Evolutionary conservation across 2,797 vertebrate genomes (phyloP), one percentile per base, ranked within the genome.

Genomic region (Urocyon cinereoargenteus): DNA sequence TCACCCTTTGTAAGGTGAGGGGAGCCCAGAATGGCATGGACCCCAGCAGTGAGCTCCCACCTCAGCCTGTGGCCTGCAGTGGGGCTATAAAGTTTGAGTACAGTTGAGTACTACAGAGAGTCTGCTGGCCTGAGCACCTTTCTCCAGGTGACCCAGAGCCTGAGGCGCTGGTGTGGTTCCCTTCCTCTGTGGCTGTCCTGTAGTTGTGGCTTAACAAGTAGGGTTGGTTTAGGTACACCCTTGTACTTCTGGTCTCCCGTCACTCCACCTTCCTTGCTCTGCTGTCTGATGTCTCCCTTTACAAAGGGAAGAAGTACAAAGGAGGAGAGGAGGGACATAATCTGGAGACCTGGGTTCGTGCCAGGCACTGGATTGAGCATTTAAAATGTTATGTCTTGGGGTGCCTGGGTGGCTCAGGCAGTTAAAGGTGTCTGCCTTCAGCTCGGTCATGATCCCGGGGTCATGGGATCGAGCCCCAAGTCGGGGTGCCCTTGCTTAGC

Each of bases 51-150:
- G 34, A 31, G 6, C 61, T 62, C 24, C 11, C 11, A 1, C 72
- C 40, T 34, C 28, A 55, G 24, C 53, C 16, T 22, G 11, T 1
- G 6, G 21, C 10, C 26, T n/a, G 2, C 11, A 61, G 55, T 2
- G n/a, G 16, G 0, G 2, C 28, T 45, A 6, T 6, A 3, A 9
- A 21, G 19, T 13, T 1, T 55, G 59, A 90, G 51, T 0, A 0
- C 31, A 16, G 10, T 1, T 55, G 59, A 90, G 51, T 0, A 0
- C 31, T 11, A 2, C 16, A 2, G n/a, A 75, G 49, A 64, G 36
- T 13, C 26, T 26, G 2, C 68, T 84, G 59, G 13, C 8, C 21
- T 19, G 19, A 26, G 18, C 14, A 18, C 66, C 16, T 68, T 34
- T 64, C 13, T 34, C 49, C 36, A 21, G 57, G 70, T 13, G 3